Evolutionary conservation across 2,797 vertebrate genomes (phyloP), one percentile per base, ranked within the genome.

Genomic region (Malacoraja senta): DNA sequence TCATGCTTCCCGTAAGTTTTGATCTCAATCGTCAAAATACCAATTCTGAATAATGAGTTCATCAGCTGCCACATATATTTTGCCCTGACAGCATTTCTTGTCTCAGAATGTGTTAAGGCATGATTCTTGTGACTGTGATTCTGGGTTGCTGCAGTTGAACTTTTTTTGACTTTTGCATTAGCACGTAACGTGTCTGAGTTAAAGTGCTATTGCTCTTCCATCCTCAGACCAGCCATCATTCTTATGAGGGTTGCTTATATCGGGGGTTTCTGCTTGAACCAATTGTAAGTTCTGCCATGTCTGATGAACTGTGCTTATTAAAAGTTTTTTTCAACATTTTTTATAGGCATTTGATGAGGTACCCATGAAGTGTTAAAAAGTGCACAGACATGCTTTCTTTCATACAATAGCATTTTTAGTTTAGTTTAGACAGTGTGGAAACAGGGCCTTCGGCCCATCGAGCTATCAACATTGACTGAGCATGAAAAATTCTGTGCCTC

Each of bases 111-210:
- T 97, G 98, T 98, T 97, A 93, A 94, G 97, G 97, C 98, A 98
- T 96, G 98, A 98, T 95, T 97, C 94, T 94, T 96, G 96, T 98
- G 97, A 97, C 97, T 97, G 94, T 88, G 95, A 94, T 95, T 97
- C 95, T 95, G 96, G 96, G 95, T 95, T 96, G 95, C 95, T 96
- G 95, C 97, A 96, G 95, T 98, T 88, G 98, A 99, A 99, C 98
- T 99, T 96, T 97, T 93, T 93, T 94, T 99, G 98, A 99, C 98
- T 97, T 96, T 95, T 95, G 95, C 94, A 95, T 94, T 95, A 95
- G 95, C 96, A 96, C 95, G 95, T 97, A 96, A 96, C 95, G 76
- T 94, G 95, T 95, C 95, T 96, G 95, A 94, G 94, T 93, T 95
- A 96, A 95, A 94, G 93, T 94, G 93, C 94, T 95, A 95, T 93